These are phyloP conservation scores for Pycnomerus fuliginosus DNA, from an alignment of 2,888 invertebrate species.

Conservation along the genomic window DNA sequence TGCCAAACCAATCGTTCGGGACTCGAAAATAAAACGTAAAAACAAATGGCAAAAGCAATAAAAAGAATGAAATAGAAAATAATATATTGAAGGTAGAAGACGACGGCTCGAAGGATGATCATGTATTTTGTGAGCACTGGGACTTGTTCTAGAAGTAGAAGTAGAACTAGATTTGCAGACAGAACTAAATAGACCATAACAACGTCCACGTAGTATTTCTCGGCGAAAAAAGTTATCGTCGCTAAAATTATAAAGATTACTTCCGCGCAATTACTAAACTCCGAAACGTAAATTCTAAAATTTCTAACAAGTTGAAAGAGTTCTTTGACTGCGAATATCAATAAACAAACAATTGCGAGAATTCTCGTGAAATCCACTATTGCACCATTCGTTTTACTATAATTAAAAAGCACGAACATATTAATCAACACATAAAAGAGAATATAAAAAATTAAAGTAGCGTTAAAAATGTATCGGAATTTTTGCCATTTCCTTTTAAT, in stretches of 20 bases:
- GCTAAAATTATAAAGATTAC: slow-evolving; percentile 12
- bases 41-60: slow-evolving; percentile 36
- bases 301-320: slow-evolving; percentile 26
- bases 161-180: slow-evolving; percentile 28
- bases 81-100: slow-evolving; percentile 34
- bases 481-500: slow-evolving; percentile 4
- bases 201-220: slow-evolving; percentile 10
- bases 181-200: slow-evolving; percentile 28
- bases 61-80: slow-evolving; percentile 37
- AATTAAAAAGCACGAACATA: neutral
- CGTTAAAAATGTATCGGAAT: neutral
- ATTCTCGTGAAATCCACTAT: neutral
- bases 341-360: neutral
- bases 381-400: neutral
- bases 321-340: slow-evolving; percentile 26
- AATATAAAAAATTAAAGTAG: slow-evolving; percentile 2
- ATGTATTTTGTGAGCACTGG: slow-evolving; percentile 36
- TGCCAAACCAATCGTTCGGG: slow-evolving; percentile 1
- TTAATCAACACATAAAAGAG: slow-evolving; percentile 2
- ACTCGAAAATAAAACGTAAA: slow-evolving; percentile 31
- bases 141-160: slow-evolving; percentile 30
- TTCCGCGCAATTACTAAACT: slow-evolving; percentile 31
- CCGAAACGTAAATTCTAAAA: slow-evolving; percentile 26
- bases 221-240: neutral
- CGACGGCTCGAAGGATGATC: slow-evolving; percentile 33